These are phyloP conservation scores for Dasysyrphus tricinctus DNA, from an alignment of 2,888 invertebrate genomes.

Conservation along the genomic window DNA sequence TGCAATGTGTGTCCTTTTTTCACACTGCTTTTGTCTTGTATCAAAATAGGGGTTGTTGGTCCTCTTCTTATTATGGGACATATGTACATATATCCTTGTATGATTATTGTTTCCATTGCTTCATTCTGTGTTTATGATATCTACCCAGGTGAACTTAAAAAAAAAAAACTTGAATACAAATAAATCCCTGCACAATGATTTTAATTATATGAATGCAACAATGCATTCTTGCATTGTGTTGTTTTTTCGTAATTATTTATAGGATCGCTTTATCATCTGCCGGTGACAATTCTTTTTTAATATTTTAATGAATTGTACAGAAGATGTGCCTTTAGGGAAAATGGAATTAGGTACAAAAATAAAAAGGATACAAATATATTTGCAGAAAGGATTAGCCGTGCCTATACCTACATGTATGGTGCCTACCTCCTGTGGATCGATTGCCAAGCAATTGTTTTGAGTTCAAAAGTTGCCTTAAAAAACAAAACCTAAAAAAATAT, in stretches of 20 bases:
- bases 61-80: slow-evolving; percentile 46
- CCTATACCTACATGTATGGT: too few relatives aligned
- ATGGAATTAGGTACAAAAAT: too few relatives aligned
- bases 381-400: too few relatives aligned
- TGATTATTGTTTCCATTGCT: slow-evolving; percentile 22
- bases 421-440: too few relatives aligned
- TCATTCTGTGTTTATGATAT: slow-evolving; percentile 18
- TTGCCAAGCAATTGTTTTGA: too few relatives aligned
- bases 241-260: slow-evolving; percentile 37
- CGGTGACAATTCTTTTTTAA: slow-evolving; percentile 6
- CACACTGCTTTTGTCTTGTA: slow-evolving; percentile 33
- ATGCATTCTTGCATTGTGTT: slow-evolving; percentile 59
- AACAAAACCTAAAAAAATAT: too few relatives aligned
- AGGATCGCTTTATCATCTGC: slow-evolving; percentile 26
- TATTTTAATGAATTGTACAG: not conserved
- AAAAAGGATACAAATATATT: too few relatives aligned
- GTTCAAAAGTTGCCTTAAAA: too few relatives aligned
- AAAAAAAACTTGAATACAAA: not conserved
- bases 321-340: too few relatives aligned
- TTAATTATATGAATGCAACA: slow-evolving; percentile 72
- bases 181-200: slow-evolving; percentile 43
- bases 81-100: slow-evolving; percentile 17
- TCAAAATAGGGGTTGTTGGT: slow-evolving; percentile 66
- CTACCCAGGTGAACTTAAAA: slow-evolving; percentile 38
- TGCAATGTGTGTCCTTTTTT: slow-evolving; percentile 59